phyloP scores from a whole-genome alignment of 2,888 invertebrate species.

The Cerastis leucographa region DNA sequence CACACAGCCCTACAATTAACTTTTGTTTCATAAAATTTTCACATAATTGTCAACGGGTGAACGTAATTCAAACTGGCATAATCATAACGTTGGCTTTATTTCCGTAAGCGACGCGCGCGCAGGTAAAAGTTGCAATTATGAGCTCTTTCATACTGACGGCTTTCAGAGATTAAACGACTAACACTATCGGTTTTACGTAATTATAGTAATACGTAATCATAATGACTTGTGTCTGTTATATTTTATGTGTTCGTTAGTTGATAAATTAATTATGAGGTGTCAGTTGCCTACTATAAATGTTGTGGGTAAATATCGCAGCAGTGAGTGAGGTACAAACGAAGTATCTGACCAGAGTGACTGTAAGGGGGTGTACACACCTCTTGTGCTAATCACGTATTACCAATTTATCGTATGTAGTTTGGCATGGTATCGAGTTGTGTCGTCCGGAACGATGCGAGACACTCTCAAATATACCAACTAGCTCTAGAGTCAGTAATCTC shows the following conservation, averaged over 20 bases:
- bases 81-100: constrained; percentile 56
- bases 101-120: constrained; percentile 59
- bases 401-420: neutral
- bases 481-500: neutral
- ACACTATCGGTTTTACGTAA: constrained; percentile 55
- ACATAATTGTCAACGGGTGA: constrained; percentile 65
- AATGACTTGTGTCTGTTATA: constrained; percentile 14
- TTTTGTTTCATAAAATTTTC: constrained; percentile 64
- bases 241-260: constrained; percentile 10
- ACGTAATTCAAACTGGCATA: constrained; percentile 63
- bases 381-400: neutral
- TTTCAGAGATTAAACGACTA: constrained; percentile 48
- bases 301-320: neutral
- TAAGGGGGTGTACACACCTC: neutral
- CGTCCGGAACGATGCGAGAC: neutral
- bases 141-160: constrained; percentile 58
- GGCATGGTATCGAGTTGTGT: neutral
- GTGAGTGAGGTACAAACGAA: neutral
- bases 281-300: neutral
- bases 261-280: constrained; percentile 6
- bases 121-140: constrained; percentile 67
- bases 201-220: constrained; percentile 51
- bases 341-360: neutral
- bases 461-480: neutral
- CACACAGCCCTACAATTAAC: constrained; percentile 55